Evolutionary conservation across 1,140 invertebrate species (phyloP), one percentile per base, ranked within the genome.

Genomic region (Anadara kagoshimensis): DNA sequence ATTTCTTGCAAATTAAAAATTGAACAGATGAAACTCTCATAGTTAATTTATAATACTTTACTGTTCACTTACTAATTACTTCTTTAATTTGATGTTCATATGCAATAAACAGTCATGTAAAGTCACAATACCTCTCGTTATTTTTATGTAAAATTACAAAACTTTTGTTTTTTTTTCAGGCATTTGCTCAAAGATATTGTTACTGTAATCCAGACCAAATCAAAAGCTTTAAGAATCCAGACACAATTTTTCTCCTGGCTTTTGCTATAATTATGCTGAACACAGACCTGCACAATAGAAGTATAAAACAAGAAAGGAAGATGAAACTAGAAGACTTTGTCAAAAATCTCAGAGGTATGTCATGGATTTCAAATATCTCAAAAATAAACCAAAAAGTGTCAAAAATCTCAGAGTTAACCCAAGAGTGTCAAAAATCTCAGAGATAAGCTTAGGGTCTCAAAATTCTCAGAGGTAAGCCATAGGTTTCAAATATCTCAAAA

Each of bases 231-330:
- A 81, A 82, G 65, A 82, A 78, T 24, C 83, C 79, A 20, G 87
- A 88, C 90, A 98, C 97, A 51, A 94, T 99, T 75, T 98, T 99
- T 89, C 95, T 99, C 29, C 90, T 99, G 56, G 97, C 98, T 5
- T 99, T 99, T 92, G 98, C 98, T 10, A 98, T 99, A 79, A 99
- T 99, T 82, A 99, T 99, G 97, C 92, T 99, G 57, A 99, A 99
- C 89, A 99, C 98, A 1, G 98, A 99, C 90, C 91, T 99, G 18
- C 98, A 99, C 87, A 98, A 97, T 56, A 96, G 97, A 10, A 98
- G 96, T 87, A 91, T 99, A 69, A 99, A 99, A 89, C 93, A 94
- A 1, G 97, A 99, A 84, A 92, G 95, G 10, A 92, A 96, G 76
- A 99, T 99, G 98, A 97, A 97, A 78, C 89, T 97, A 36, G 97